Conservation (phyloP, 1,140 invertebrate genomes). For the Melanaphis sacchari region DNA sequence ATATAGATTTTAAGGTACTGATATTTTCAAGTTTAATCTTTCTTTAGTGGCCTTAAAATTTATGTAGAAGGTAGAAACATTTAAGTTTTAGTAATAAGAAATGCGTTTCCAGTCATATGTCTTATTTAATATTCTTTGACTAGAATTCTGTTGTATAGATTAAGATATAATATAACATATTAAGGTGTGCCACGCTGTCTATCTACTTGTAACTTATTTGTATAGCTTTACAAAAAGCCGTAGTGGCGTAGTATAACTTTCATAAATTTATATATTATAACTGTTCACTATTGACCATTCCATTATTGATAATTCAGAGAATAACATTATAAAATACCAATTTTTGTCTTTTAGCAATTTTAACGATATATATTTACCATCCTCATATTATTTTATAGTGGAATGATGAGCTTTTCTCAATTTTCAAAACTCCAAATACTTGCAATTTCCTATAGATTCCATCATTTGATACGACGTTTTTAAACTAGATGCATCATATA, state of each 20-base stretch:
- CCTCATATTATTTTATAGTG: not conserved
- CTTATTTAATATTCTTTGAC: not conserved
- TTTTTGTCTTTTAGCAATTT: not conserved
- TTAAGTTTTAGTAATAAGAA: not conserved
- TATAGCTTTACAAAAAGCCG: not conserved
- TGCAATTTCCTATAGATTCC: not conserved
- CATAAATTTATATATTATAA: not conserved
- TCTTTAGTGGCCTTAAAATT: not conserved
- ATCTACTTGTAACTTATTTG: not conserved
- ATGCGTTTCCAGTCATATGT: not conserved
- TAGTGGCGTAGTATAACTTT: not conserved
- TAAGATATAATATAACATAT: not conserved
- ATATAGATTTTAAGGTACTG: too few relatives aligned
- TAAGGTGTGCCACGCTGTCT: not conserved
- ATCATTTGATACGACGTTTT: not conserved
- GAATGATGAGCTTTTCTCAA: conserved; percentile 7
- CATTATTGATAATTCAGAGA: not conserved
- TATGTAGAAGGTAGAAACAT: not conserved
- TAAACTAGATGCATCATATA: not conserved
- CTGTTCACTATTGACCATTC: not conserved
- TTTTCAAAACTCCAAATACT: not conserved
- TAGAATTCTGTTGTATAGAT: not conserved
- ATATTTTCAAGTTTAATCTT: not conserved
- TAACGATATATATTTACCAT: not conserved
- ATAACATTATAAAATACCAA: not conserved